Base-by-base conservation (phyloP, 1,140 invertebrate species). In the Homalodisca vitripennis region DNA sequence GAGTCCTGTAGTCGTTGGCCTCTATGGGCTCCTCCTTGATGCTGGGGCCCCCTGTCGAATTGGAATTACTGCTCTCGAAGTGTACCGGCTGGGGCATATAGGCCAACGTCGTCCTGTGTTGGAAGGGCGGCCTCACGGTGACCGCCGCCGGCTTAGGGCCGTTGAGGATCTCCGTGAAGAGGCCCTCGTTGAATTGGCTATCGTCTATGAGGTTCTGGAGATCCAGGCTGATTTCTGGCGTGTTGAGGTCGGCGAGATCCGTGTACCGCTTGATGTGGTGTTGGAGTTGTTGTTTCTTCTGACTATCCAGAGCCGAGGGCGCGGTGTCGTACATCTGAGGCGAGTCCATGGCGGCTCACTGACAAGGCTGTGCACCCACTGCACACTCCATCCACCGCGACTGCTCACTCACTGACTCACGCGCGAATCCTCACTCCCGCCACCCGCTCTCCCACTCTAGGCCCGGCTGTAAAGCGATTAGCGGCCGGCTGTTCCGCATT, bases 11-110 rank as follows among this genome's bases (percentile, higher is more conserved):
- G 57, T 31, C 67, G 57, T 53, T 30, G 47, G 51, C 69, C 72
- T 94, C 92, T 0, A 89, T 80, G 0, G 92, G 92, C 75, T 95
- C 93, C 77, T 92, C 89, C 76, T 93, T 93, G 75, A 93, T 90
- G 66, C 85, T 88, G 14, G 88, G 86, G 2, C 83, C 84, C 63
- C 86, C 86, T 51, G 84, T 85, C 13, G 71, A 68, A 34, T 84
- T 86, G 0, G 83, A 83, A 46, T 84, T 82, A 31, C 57, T 68
- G 74, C 80, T 82, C 71, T 84, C 77, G 69, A 74, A 77, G 79
- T 95, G 93, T 0, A 95, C 92, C 0, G 92, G 92, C 76, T 94
- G 92, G 0, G 93, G 93, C 89, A 95, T 92, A 76, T 95, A 95
- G 0, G 92, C 89, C 29, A 94, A 77, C 0, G 91, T 88, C 0